A percentile compares a stretch with the other conserved stretches of the same genome.
Evolutionary conservation across 1,140 invertebrate species (phyloP).

Genomic region (Drosophila busckii): DNA sequence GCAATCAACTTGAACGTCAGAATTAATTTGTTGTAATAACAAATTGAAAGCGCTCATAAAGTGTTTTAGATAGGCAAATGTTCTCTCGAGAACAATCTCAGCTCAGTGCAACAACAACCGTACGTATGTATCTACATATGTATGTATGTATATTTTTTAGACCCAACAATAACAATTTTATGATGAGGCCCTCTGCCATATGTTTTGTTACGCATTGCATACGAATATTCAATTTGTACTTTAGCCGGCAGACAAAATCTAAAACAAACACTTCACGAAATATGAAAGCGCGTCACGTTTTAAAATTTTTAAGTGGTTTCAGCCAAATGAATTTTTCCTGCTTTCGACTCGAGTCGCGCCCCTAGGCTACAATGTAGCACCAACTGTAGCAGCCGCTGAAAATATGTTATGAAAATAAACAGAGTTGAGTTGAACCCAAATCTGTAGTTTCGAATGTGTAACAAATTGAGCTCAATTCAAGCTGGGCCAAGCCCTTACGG

Average conservation of each 20-base stretch:
- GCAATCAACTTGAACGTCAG: constrained; percentile 65
- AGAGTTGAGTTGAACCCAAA: no score
- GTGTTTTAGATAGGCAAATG: constrained; percentile 5
- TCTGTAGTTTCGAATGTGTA: constrained; percentile 34
- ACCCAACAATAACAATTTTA: constrained; percentile 34
- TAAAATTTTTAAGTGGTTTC: constrained; percentile 47
- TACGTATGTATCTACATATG: no score
- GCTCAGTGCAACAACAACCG: constrained; percentile 7
- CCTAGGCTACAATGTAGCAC: neutral
- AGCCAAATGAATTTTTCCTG: constrained; percentile 14
- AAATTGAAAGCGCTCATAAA: constrained; percentile 54
- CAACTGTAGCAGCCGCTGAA: constrained; percentile 30
- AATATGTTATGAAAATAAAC: constrained; percentile 62
- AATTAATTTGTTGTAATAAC: constrained; percentile 74
- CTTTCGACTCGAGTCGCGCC: neutral
- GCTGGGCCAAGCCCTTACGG: constrained; percentile 22
- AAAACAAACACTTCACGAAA: constrained; percentile 60
- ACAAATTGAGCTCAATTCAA: constrained; percentile 44
- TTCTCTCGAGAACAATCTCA: constrained; percentile 6
- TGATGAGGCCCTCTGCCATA: neutral
- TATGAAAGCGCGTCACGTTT: constrained; percentile 58
- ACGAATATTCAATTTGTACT: constrained; percentile 37
- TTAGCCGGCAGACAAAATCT: constrained; percentile 46
- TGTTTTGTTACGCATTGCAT: constrained; percentile 3
- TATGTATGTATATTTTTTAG: constrained; percentile 46